Conservation (phyloP, 2,113 vertebrate species). For the Corvus hawaiiensis region DNA sequence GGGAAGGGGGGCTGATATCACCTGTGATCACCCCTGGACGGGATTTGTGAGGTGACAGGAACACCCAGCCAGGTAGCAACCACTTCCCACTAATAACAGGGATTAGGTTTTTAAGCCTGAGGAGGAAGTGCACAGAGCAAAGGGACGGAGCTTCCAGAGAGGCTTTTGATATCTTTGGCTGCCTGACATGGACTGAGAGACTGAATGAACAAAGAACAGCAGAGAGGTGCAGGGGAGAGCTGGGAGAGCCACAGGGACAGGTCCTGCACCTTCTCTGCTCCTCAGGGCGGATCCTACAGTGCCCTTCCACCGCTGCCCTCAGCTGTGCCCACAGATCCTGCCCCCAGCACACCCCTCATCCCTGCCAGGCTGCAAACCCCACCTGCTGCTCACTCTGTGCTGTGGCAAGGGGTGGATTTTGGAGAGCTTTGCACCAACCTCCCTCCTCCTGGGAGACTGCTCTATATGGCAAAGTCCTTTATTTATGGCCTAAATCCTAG, state of each 20-base stretch:
- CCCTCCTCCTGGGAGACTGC: background rate
- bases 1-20: background rate
- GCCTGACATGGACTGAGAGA: background rate
- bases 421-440: background rate
- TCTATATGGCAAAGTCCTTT: background rate
- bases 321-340: background rate
- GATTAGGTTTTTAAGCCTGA: background rate
- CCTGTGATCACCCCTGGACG: background rate
- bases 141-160: background rate
- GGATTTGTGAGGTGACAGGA: background rate
- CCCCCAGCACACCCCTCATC: accelerated
- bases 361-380: background rate
- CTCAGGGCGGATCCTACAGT: background rate
- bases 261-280: background rate
- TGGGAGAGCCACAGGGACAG: no score
- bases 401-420: accelerated
- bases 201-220: background rate
- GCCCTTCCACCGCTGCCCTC: accelerated
- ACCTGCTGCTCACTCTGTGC: background rate
- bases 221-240: background rate
- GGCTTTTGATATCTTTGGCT: background rate
- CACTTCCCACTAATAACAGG: background rate
- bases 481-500: background rate
- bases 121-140: background rate
- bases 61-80: background rate